These are phyloP conservation scores for Ips nitidus DNA, from an alignment of 1,140 invertebrate genomes.

Conservation along the genomic window DNA sequence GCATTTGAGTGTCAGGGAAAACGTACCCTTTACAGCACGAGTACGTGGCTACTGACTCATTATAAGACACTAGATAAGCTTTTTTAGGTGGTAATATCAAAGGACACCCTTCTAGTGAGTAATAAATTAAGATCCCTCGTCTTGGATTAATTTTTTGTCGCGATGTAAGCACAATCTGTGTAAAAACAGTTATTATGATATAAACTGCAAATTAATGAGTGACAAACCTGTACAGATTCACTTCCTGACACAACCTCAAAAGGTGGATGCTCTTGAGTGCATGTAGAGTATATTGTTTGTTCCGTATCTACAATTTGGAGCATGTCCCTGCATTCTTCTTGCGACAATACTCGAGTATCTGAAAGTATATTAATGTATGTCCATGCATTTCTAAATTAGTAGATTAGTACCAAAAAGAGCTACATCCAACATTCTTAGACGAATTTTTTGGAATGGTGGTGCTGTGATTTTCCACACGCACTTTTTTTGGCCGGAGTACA, in stretches of 20 bases:
- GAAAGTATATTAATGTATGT: constrained; percentile 7
- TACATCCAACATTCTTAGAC: constrained; percentile 60
- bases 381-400: not conserved
- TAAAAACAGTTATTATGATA: not conserved
- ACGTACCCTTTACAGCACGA: constrained; percentile 61
- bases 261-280: constrained; percentile 42
- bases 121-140: constrained; percentile 47
- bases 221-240: constrained; percentile 40
- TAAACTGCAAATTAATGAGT: not conserved
- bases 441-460: constrained; percentile 56
- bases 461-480: constrained; percentile 60
- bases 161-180: constrained; percentile 38
- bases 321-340: constrained; percentile 41
- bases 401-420: constrained; percentile 56
- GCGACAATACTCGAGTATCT: constrained; percentile 32
- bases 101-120: constrained; percentile 60
- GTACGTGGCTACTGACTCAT: constrained; percentile 48
- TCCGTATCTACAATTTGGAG: constrained; percentile 45
- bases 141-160: constrained; percentile 40
- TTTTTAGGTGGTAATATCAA: constrained; percentile 53
- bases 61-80: constrained; percentile 61
- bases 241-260: constrained; percentile 39
- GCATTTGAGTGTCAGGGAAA: constrained; percentile 59
- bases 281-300: constrained; percentile 44
- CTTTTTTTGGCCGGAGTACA: constrained; percentile 58